phyloP scores from a whole-genome alignment of 2,888 invertebrate genomes.

The Coleophora deauratella region DNA sequence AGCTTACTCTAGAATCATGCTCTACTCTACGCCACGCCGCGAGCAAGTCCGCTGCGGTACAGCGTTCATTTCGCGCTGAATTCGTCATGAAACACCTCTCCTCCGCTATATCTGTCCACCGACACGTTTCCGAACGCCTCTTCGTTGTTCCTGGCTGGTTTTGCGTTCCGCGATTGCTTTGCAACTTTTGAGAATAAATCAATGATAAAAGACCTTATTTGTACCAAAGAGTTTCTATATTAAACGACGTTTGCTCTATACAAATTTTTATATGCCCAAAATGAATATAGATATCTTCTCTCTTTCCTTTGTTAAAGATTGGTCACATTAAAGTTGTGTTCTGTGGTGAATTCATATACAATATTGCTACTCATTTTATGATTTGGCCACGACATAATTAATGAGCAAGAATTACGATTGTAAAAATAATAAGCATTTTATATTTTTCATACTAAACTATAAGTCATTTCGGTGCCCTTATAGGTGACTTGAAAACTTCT shows the following conservation, averaged over 20 bases:
- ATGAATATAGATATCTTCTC: no score
- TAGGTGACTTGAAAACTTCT: no score
- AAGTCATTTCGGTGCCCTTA: no score
- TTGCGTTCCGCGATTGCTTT: background rate
- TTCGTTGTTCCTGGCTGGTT: background rate
- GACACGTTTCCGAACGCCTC: conserved; percentile 5
- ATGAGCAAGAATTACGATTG: no score
- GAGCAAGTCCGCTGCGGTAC: conserved; percentile 19
- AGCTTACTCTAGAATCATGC: background rate
- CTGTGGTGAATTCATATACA: no score
- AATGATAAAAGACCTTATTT: background rate
- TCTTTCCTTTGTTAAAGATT: no score
- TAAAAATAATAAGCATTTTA: no score
- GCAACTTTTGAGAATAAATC: background rate
- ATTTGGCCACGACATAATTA: no score
- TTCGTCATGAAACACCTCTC: conserved; percentile 22
- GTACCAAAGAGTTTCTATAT: conserved; percentile 2
- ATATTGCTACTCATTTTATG: no score
- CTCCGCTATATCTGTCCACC: conserved; percentile 14
- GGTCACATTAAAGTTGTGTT: no score
- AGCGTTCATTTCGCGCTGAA: conserved; percentile 29
- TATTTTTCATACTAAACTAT: no score
- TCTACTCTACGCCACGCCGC: conserved; percentile 16
- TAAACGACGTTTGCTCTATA: background rate
- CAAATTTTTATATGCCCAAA: background rate